Evolutionary conservation across 2,888 invertebrate species (phyloP).

Genomic region (Mythimna impura): DNA sequence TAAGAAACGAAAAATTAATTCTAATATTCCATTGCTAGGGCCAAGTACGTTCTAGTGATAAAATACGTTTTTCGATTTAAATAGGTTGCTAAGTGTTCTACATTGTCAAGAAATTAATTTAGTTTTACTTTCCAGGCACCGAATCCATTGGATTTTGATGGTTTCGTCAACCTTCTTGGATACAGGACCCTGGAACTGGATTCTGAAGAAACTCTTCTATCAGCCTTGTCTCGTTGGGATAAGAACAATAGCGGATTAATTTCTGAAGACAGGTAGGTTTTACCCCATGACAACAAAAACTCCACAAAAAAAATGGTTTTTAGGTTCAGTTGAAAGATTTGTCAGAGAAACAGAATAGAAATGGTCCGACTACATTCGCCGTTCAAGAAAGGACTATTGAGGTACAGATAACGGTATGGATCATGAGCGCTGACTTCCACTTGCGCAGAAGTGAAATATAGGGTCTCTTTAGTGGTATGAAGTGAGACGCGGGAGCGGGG

Average conservation of each 20-base stretch:
- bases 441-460: too few species aligned
- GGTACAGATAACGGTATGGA: too few species aligned
- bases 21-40: too few species aligned
- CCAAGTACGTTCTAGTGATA: too few species aligned
- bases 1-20: too few species aligned
- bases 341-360: background rate
- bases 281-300: background rate
- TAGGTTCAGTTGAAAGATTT: background rate
- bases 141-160: slow-evolving; percentile 91
- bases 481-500: too few species aligned
- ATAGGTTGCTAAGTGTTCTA: too few species aligned
- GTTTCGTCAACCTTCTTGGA: slow-evolving; percentile 91
- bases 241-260: slow-evolving; percentile 91
- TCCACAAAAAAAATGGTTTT: too few species aligned
- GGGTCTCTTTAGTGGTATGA: too few species aligned
- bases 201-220: slow-evolving; percentile 91
- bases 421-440: too few species aligned
- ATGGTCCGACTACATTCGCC: background rate
- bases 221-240: slow-evolving; percentile 92
- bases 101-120: background rate
- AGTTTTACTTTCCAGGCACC: slow-evolving; percentile 75
- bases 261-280: slow-evolving; percentile 90
- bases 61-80: too few species aligned
- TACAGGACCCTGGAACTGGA: slow-evolving; percentile 91
- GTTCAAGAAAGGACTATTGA: background rate